A percentile compares a stretch with the other conserved stretches of the same genome.
phyloP scores from a whole-genome alignment of 1,140 invertebrate species.

The Tetragnatha versicolor region DNA sequence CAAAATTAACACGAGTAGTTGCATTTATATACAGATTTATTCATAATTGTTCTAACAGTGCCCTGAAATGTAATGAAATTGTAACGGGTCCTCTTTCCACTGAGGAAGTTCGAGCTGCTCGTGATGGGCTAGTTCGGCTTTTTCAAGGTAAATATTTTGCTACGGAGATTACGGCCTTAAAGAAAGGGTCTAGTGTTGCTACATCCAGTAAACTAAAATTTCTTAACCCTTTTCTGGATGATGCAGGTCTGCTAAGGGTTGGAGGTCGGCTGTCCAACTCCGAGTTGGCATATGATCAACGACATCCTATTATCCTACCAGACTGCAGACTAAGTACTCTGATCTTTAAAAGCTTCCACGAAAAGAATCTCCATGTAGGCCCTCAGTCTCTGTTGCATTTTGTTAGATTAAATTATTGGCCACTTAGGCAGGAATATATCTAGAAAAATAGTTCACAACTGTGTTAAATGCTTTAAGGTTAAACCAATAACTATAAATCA shows the following conservation, averaged over 20 bases:
- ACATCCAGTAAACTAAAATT: not conserved
- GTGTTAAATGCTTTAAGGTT: no score
- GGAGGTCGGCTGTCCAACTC: slow-evolving; percentile 62
- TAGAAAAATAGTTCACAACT: not conserved
- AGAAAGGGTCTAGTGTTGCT: not conserved
- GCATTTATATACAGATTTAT: not conserved
- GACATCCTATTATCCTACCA: slow-evolving; percentile 64
- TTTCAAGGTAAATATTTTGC: not conserved
- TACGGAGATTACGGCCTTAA: not conserved
- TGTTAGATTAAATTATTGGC: not conserved
- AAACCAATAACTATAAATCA: no score
- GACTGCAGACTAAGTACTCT: no score
- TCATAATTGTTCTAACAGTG: no score
- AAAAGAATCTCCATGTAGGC: not conserved
- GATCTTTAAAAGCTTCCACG: not conserved
- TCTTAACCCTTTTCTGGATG: slow-evolving; percentile 61
- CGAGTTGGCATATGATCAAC: slow-evolving; percentile 58
- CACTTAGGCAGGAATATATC: no score
- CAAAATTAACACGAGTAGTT: not conserved
- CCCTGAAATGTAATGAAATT: not conserved
- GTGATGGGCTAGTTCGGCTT: not conserved
- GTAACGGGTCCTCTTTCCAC: not conserved
- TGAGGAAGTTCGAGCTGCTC: not conserved
- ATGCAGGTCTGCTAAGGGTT: slow-evolving; percentile 61
- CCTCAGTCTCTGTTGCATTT: not conserved